Base-by-base conservation (phyloP, 2,113 vertebrate genomes). In the Phrynosoma blainvillii region DNA sequence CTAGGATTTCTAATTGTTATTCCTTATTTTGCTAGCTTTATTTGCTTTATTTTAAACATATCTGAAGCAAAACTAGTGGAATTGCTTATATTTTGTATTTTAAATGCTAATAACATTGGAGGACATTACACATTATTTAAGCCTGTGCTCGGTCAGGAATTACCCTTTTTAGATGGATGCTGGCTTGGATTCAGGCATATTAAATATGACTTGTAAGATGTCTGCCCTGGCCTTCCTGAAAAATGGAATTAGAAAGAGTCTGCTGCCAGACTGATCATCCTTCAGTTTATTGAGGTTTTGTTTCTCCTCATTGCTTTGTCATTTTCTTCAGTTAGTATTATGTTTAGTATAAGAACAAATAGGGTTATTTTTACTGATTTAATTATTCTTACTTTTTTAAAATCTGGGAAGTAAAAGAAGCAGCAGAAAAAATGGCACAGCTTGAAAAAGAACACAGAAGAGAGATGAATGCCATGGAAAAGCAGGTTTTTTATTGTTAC, bases 391-490 rank as follows among this genome's bases (percentile, higher is more conserved):
- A 47, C 47, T 62, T 62, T 18, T 62, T 16, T 62, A 18, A 62
- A 62, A 62, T 92, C 91, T 95, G 90, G 79, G 85, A 96, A 99
- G 98, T 98, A 89, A 98, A 98, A 94, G 97, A 98, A 93, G 96
- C 90, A 90, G 87, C 96, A 86, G 96, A 98, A 95, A 97, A 98
- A 91, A 92, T 94, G 90, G 97, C 97, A 76, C 95, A 96, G 54
- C 93, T 98, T 81, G 97, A 98, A 93, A 95, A 97, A 82, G 96
- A 97, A 79, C 96, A 95, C 52, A 95, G 96, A 71, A 95, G 96
- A 90, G 96, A 98, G 95, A 92, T 96, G 85, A 94, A 87, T 76
- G 92, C 95, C 83, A 98, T 98, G 93, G 97, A 98, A 88, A 95
- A 98, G 36, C 96, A 98, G 97, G 98, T 99, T 90, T 91, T 47